Evolutionary conservation across 2,888 invertebrate species (phyloP).

Genomic region (Phlogophora meticulosa): DNA sequence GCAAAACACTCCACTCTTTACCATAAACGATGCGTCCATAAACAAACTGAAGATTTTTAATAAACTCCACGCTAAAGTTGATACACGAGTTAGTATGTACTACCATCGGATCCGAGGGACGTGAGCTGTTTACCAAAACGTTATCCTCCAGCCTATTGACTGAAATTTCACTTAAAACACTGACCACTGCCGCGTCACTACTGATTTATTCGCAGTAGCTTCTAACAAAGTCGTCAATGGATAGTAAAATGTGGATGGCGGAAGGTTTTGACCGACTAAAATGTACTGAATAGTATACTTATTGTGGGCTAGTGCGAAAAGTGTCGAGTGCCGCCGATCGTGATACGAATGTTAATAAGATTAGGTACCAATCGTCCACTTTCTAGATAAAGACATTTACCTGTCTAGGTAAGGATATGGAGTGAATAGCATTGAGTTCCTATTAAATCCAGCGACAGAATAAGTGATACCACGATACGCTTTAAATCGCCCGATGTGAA

Average conservation of each 20-base stretch:
- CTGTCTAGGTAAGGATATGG: slow-evolving; percentile 18
- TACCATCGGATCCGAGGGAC: slow-evolving; percentile 48
- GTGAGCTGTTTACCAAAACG: slow-evolving; percentile 48
- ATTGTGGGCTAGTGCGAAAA: slow-evolving; percentile 57
- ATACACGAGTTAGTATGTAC: slow-evolving; percentile 57
- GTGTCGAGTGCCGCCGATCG: slow-evolving; percentile 63
- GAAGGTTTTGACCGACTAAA: neutral
- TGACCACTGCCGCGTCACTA: slow-evolving; percentile 21
- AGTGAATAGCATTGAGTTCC: no score
- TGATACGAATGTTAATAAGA: slow-evolving; percentile 57
- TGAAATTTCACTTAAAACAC: neutral
- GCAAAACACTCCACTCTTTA: neutral
- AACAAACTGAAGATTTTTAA: slow-evolving; percentile 55
- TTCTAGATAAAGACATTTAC: slow-evolving; percentile 43
- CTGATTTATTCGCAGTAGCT: rapidly evolving
- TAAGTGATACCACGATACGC: no score
- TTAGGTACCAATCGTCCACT: slow-evolving; percentile 49
- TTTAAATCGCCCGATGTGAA: no score
- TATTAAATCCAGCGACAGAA: no score
- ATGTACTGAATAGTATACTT: slow-evolving; percentile 45
- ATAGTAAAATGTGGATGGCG: neutral
- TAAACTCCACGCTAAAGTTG: slow-evolving; percentile 47
- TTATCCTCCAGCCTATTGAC: slow-evolving; percentile 1
- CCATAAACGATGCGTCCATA: slow-evolving; percentile 28
- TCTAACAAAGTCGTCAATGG: slow-evolving; percentile 12